Percentiles rank a stretch among this genome's conserved stretches.
phyloP scores from a whole-genome alignment of 2,888 invertebrate genomes.

The Luperina nickerlii region DNA sequence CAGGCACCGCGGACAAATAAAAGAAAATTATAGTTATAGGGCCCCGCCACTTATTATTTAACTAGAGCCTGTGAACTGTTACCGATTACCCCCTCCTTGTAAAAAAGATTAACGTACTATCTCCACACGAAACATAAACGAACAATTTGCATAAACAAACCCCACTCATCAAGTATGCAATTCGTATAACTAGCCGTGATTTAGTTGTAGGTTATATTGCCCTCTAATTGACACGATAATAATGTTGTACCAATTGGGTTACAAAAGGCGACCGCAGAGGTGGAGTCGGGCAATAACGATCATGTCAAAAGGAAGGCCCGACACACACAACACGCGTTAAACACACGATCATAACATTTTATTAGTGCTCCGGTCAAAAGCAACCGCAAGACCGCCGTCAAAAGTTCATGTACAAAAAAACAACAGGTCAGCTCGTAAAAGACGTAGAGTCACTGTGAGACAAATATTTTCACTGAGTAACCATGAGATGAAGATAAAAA shows the following conservation, averaged over 20 bases:
- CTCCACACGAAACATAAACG: constrained; percentile 64
- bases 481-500: constrained; percentile 73
- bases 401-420: constrained; percentile 87
- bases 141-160: constrained; percentile 78
- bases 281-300: constrained; percentile 87
- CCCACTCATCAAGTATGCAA: constrained; percentile 70
- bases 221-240: constrained; percentile 88
- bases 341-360: constrained; percentile 90
- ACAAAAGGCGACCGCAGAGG: constrained; percentile 88
- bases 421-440: constrained; percentile 89
- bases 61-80: constrained; percentile 86
- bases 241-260: constrained; percentile 86
- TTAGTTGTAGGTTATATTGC: constrained; percentile 84
- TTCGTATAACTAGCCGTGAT: constrained; percentile 82
- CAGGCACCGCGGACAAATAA: constrained; percentile 84
- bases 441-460: constrained; percentile 85
- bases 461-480: constrained; percentile 78
- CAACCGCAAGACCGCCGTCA: constrained; percentile 88
- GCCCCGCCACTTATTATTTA: constrained; percentile 88
- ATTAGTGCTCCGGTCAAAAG: constrained; percentile 90
- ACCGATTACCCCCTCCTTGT: constrained; percentile 82
- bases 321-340: constrained; percentile 89
- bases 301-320: constrained; percentile 89
- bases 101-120: constrained; percentile 74
- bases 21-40: constrained; percentile 88